A percentile compares a stretch with the other conserved stretches of the same genome.
phyloP scores from a whole-genome alignment of 2,113 vertebrate genomes.

The Elachura formosa region DNA sequence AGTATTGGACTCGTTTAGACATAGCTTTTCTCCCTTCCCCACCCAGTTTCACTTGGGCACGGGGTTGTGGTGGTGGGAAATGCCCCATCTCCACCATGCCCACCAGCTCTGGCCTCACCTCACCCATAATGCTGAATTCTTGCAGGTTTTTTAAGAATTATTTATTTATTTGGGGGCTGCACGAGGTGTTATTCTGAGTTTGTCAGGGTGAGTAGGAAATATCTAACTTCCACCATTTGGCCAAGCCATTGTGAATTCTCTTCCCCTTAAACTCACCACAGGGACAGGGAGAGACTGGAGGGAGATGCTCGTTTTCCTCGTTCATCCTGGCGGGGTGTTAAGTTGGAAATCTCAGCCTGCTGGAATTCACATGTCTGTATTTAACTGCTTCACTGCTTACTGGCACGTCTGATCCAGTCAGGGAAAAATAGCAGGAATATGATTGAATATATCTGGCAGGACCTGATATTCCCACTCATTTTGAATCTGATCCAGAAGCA shows the following conservation, averaged over 20 bases:
- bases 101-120: background rate
- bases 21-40: background rate
- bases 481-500: slow-evolving; percentile 41
- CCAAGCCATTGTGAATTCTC: background rate
- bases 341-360: background rate
- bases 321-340: background rate
- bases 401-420: background rate
- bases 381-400: slow-evolving; percentile 40
- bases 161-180: background rate
- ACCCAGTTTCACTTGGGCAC: background rate
- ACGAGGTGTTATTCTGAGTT: background rate
- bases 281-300: background rate
- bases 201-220: background rate
- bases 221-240: background rate
- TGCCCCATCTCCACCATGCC: background rate
- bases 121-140: background rate
- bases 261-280: background rate
- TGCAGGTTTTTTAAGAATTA: too few relatives aligned
- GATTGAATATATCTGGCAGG: slow-evolving; percentile 48
- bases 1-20: slow-evolving; percentile 50
- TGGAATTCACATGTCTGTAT: background rate
- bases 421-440: background rate
- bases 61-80: background rate
- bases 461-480: slow-evolving; percentile 49
- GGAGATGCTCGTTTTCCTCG: background rate